Conservation (phyloP, 2,113 vertebrate genomes). For the Sakesphorus luctuosus region DNA sequence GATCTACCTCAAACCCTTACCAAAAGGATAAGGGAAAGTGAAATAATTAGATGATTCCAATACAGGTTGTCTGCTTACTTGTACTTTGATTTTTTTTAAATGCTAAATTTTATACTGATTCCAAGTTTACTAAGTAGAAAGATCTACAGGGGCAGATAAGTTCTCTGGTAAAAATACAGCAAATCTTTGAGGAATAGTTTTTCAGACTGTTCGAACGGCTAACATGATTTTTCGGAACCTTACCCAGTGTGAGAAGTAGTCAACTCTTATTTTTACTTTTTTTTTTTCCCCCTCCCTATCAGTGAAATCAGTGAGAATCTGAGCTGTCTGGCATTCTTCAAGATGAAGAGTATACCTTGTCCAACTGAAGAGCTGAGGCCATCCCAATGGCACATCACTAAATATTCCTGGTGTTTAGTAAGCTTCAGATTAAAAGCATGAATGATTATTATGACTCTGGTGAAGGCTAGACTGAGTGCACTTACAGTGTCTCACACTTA, state of each 20-base stretch:
- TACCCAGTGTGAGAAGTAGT: background rate
- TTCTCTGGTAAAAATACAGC: background rate
- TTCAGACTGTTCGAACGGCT: background rate
- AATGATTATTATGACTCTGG: background rate
- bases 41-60: background rate
- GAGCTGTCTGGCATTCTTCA: background rate
- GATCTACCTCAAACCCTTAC: background rate
- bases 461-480: background rate
- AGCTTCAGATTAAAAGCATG: background rate
- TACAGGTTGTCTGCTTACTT: background rate
- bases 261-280: background rate
- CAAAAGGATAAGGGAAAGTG: background rate
- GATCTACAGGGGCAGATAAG: background rate
- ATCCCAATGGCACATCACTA: background rate
- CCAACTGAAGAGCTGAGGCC: background rate
- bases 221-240: background rate
- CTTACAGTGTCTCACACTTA: background rate
- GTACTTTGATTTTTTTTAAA: background rate
- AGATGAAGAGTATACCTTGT: background rate
- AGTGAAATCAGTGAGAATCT: background rate
- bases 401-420: background rate
- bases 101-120: background rate
- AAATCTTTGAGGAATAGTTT: background rate
- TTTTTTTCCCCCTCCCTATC: background rate
- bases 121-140: background rate